Evolutionary conservation across 2,797 vertebrate genomes (phyloP).

Genomic region (Sebastes vulpes): DNA sequence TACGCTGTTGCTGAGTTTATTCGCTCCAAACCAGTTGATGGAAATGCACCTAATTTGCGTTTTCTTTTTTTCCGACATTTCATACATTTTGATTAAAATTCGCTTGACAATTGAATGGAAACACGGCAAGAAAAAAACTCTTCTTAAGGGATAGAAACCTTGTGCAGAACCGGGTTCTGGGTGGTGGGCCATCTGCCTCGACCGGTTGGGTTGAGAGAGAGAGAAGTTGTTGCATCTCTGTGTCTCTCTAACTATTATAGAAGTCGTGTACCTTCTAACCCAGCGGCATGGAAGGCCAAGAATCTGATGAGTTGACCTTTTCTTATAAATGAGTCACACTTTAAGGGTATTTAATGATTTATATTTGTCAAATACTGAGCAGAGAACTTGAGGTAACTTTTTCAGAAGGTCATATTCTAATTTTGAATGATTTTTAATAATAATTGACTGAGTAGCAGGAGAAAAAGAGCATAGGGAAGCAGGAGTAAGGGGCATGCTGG

Average conservation of each 20-base stretch:
- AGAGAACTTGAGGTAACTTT: not conserved
- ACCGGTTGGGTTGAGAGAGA: too few species aligned
- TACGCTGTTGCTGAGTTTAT: too few species aligned
- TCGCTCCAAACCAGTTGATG: too few species aligned
- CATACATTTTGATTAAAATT: too few species aligned
- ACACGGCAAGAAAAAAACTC: too few species aligned
- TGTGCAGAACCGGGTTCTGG: too few species aligned
- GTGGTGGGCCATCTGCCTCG: rapidly evolving
- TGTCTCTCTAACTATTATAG: not conserved
- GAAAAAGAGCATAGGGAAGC: not conserved
- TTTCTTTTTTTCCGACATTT: rapidly evolving
- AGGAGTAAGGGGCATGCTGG: slow-evolving; percentile 36
- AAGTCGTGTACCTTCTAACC: not conserved
- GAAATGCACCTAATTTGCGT: too few species aligned
- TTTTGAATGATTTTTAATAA: slow-evolving; percentile 21
- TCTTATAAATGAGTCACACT: not conserved
- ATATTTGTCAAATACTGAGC: slow-evolving; percentile 2
- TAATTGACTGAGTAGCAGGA: slow-evolving; percentile 8
- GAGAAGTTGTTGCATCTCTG: too few species aligned
- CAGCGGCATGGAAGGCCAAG: not conserved
- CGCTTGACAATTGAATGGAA: too few species aligned
- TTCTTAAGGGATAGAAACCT: rapidly evolving
- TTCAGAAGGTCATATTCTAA: not conserved
- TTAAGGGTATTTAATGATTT: not conserved
- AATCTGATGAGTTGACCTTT: slow-evolving; percentile 8